Conservation (phyloP, 2,888 invertebrate species). For the Actias luna region DNA sequence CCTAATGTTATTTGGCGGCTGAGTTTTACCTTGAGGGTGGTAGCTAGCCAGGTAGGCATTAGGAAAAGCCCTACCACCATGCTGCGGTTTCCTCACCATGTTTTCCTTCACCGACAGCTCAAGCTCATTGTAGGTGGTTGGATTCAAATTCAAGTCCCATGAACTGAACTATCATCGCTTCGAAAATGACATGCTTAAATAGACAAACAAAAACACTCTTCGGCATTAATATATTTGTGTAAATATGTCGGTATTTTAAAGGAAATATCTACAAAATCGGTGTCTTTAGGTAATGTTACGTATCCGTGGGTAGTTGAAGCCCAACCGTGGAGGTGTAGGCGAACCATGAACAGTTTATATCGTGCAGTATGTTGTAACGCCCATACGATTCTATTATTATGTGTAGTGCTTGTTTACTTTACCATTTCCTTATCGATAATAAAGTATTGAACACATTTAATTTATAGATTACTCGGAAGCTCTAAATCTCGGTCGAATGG, state of each 20-base stretch:
- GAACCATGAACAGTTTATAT: background rate
- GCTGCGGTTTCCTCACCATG: no score
- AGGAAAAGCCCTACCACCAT: no score
- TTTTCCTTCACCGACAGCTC: no score
- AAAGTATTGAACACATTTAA: background rate
- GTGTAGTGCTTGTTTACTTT: background rate
- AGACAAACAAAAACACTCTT: no score
- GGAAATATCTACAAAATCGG: background rate
- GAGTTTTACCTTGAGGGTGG: no score
- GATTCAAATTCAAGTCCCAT: background rate
- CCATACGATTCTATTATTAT: background rate
- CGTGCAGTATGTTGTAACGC: background rate
- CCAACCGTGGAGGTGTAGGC: background rate
- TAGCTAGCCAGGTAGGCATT: no score
- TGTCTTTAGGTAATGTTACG: background rate
- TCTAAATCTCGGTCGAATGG: background rate
- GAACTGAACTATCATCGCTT: background rate
- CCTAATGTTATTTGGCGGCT: no score
- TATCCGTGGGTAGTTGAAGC: background rate
- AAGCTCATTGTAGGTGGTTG: background rate
- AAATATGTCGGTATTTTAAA: background rate
- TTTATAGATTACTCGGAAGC: background rate
- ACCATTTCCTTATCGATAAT: background rate
- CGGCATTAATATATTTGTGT: background rate
- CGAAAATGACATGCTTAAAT: no score